These are phyloP conservation scores for Eugnorisma glareosa DNA, from an alignment of 2,888 invertebrate species.

Conservation along the genomic window DNA sequence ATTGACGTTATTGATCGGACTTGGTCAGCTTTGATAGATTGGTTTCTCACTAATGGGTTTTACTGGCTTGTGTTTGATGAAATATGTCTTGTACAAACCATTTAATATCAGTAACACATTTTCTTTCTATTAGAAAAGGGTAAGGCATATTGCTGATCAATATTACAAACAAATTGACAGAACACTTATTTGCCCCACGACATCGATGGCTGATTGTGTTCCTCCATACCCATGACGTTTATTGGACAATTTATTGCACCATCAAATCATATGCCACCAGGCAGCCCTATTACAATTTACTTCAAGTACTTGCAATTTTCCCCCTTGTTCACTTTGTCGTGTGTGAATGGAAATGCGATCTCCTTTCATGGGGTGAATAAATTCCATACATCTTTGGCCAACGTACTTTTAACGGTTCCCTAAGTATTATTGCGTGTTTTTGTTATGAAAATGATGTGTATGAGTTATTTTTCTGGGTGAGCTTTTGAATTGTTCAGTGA, in stretches of 20 bases:
- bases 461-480: constrained; percentile 65
- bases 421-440: constrained; percentile 77
- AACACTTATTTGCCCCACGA: constrained; percentile 43
- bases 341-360: constrained; percentile 79
- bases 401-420: constrained; percentile 82
- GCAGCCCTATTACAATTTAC: constrained; percentile 72
- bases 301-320: constrained; percentile 72
- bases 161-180: constrained; percentile 44
- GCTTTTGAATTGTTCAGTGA: constrained; percentile 41
- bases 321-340: constrained; percentile 70
- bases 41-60: constrained; percentile 21
- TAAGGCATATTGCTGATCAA: constrained; percentile 1
- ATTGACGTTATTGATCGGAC: constrained; percentile 29
- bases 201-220: constrained; percentile 47
- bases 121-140: neutral
- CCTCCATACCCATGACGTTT: constrained; percentile 53
- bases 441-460: constrained; percentile 77
- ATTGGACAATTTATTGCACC: constrained; percentile 64
- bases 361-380: constrained; percentile 79
- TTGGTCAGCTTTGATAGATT: constrained; percentile 41
- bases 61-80: neutral
- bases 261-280: constrained; percentile 64
- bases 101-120: neutral
- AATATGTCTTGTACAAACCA: neutral
- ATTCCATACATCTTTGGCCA: constrained; percentile 79